phyloP scores from a whole-genome alignment of 2,113 vertebrate species.

The Zosterops pallidus region DNA sequence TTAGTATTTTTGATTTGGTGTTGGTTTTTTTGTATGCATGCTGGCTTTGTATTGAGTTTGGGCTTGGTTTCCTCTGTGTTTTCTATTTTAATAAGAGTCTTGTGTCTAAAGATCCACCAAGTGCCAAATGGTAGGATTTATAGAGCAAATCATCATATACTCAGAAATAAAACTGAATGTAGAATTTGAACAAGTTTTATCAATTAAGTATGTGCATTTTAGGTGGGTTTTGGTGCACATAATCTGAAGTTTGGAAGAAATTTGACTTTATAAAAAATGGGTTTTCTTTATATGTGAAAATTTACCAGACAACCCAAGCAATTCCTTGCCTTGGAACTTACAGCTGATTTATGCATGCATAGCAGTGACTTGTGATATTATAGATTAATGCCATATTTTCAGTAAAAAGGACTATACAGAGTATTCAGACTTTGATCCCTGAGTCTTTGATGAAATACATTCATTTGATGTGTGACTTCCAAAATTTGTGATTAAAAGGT shows the following conservation, averaged over 20 bases:
- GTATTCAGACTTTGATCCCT: neutral
- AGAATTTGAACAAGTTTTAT: neutral
- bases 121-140: neutral
- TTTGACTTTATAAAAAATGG: neutral
- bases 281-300: neutral
- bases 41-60: neutral
- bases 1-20: neutral
- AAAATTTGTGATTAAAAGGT: neutral
- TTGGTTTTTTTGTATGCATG: neutral
- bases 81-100: neutral
- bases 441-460: conserved; percentile 7
- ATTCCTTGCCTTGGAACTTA: neutral
- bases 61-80: neutral
- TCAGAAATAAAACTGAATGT: neutral
- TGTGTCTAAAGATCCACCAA: neutral
- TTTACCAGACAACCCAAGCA: neutral
- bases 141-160: neutral
- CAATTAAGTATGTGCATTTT: neutral
- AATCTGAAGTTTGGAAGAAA: neutral
- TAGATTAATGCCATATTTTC: neutral
- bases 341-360: neutral
- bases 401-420: neutral
- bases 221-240: neutral
- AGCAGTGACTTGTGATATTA: neutral
- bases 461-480: neutral